Evolutionary conservation across 2,113 vertebrate species (phyloP), one percentile per base, ranked within the genome.

Genomic region (Cheilinus undulatus): DNA sequence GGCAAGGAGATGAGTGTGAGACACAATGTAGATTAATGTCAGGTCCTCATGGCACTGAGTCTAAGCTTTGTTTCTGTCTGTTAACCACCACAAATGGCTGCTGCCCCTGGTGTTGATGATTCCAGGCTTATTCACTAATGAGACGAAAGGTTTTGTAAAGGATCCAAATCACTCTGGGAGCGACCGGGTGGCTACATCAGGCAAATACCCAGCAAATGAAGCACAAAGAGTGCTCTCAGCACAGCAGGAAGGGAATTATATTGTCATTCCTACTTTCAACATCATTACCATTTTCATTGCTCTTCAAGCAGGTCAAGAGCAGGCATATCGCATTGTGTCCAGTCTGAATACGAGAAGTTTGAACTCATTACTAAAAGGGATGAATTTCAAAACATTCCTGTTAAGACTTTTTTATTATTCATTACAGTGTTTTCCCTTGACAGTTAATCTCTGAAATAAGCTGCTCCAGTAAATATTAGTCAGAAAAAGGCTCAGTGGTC

Each of bases 171-270:
- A 73, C 65, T 82, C 62, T 27, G 65, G 57, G 73, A 80, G 65
- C 27, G n/a, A 49, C 36, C 19, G 20, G 7, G 49, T 23, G 2
- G 51, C 73, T 19, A 43, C 75, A 72, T 71, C 68, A 56, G 69
- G 64, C 72, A 87, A 73, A 86, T 15, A 79, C 78, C 72, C 77
- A 73, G 77, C 65, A 89, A 85, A 88, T 86, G 82, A 88, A 85
- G 19, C 88, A 79, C 80, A 84, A 66, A 90, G 76, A 80, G 72
- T 20, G 67, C 67, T 79, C 79, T 78, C 63, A 63, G 71, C 78
- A 27, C 87, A 80, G 82, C 85, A 51, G 88, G 84, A 54, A 38
- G 68, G 70, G 76, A 83, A 80, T 88, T 82, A 86, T 73, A 73
- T 76, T 66, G 73, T 72, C 72, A 84, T 62, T 80, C 61, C 68